phyloP scores from a whole-genome alignment of 53 echinoderm and acorn worm species.

The Hippasteria phrygiana region DNA sequence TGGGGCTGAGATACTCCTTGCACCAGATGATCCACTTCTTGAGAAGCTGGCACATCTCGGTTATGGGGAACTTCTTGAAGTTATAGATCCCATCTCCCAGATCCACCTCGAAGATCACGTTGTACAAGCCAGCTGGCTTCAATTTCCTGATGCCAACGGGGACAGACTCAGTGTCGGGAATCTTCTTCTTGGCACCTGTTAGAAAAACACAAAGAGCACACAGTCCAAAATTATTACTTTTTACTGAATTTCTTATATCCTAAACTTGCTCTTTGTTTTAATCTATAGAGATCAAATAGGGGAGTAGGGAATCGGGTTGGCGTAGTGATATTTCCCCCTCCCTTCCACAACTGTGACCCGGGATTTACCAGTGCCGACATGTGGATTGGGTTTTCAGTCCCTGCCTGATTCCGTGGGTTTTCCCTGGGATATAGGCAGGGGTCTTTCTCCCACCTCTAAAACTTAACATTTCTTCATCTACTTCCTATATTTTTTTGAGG shows the following conservation, averaged over 20 bases:
- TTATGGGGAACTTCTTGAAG: constrained; percentile 39
- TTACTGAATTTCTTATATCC: background rate
- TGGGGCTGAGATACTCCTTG: constrained; percentile 31
- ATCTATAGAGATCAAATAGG: no score
- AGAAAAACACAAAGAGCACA: background rate
- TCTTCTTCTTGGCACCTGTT: constrained; percentile 35
- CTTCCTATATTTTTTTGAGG: no score
- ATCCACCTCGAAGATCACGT: constrained; percentile 68
- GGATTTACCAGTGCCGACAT: no score
- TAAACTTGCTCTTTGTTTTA: no score
- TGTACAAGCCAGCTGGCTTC: constrained; percentile 56
- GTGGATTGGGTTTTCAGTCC: no score
- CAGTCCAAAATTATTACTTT: background rate
- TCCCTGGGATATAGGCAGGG: no score
- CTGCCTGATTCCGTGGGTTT: no score
- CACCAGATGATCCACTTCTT: constrained; percentile 68
- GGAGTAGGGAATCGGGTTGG: no score
- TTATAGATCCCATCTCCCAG: constrained; percentile 54
- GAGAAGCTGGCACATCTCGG: constrained; percentile 11
- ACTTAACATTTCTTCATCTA: no score
- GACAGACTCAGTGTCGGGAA: constrained; percentile 57
- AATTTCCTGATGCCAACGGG: constrained; percentile 65
- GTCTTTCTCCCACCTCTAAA: no score
- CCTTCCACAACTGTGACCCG: no score
- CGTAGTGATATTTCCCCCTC: no score